Base-by-base conservation (phyloP, 1,140 invertebrate genomes). In the Sipha flava region DNA sequence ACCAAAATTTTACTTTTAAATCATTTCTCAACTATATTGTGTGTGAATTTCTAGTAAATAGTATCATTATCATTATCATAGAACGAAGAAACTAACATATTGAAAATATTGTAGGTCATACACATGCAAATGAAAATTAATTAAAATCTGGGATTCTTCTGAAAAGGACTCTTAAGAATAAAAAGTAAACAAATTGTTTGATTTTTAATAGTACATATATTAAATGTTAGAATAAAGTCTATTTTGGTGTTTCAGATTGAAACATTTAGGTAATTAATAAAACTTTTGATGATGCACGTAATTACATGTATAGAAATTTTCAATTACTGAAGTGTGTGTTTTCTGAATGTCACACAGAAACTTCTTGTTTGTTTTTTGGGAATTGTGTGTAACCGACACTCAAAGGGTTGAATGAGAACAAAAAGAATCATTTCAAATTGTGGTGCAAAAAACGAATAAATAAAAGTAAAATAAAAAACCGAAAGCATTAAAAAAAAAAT, bases 371-470 rank as follows among this genome's bases (percentile, higher is more conserved):
- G 59, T 64, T 64, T 64, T n/a, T n/a, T 34, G 0, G 3, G 59
- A 64, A 31, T 64, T 18, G 31, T 21, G 59, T 64, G 31, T 64
- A 31, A 34, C 59, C 59, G 59, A 45, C 66, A 45, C 21, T 72
- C 68, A 34, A 75, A 14, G 49, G 29, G 49, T 49, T 54, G 72
- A 75, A 75, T 52, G 12, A n/a, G 54, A 52, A 73, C 47, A 66
- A 43, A 66, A 66, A 43, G 10, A 43, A 43, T 66, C 34, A 21
- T 40, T 43, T 40, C n/a, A 21, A 40, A 43, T 66, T 9, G 62
- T 3, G 59, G 31, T n/a, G n/a, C 18, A 37, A 64, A 34, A 62
- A 62, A n/a, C n/a, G 26, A 18, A 62, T 62, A 62, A 34, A 62
- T 34, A 62, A 62, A 31, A 31, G 29, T 62, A 21, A 68, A 68